Base-by-base conservation (phyloP, 1,140 invertebrate species). In the Drosophila bocqueti region DNA sequence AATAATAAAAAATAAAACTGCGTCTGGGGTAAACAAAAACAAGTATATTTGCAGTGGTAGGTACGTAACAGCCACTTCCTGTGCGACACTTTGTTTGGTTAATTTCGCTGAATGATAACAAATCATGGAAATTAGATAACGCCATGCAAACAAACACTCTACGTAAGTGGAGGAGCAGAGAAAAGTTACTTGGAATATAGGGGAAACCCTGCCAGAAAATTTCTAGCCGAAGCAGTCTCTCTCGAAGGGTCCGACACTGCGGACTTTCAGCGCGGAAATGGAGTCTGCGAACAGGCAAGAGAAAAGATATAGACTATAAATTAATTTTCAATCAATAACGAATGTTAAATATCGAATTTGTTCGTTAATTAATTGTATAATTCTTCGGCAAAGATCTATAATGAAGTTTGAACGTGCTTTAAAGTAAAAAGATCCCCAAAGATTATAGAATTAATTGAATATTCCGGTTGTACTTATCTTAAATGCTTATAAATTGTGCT, bases 21-120 rank as follows among this genome's bases (percentile, higher is more conserved):
- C 54, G 29, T 43, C 42, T 60, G 10, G 13, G n/a, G 15, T 38
- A 40, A 24, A 21, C 26, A 11, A 46, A 38, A 52, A 31, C n/a
- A 40, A 2, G 31, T 40, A 16, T 64, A 43, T 50, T 46, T 74
- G n/a, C 21, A 63, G 34, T 34, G 42, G 9, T 15, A 43, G 21
- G 21, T 36, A 72, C 69, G 54, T 38, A 71, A n/a, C 34, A 58
- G 31, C 18, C 54, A 72, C 71, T 75, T 75, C 71, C 72, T 75
- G 49, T 75, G 72, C 71, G 71, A 57, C 72, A 75, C 45, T 75
- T 75, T 75, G 42, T 63, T 75, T 49, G 36, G 49, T 52, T 52
- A 73, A 61, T 42, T 50, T 18, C 43, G 54, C 42, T 15, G 21
- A 21, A 43, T 49, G 72, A 75, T 75, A 75, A 75, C 49, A 21